Evolutionary conservation across 2,113 vertebrate genomes (phyloP), one percentile per base, ranked within the genome.

Genomic region (Chinchilla lanigera): DNA sequence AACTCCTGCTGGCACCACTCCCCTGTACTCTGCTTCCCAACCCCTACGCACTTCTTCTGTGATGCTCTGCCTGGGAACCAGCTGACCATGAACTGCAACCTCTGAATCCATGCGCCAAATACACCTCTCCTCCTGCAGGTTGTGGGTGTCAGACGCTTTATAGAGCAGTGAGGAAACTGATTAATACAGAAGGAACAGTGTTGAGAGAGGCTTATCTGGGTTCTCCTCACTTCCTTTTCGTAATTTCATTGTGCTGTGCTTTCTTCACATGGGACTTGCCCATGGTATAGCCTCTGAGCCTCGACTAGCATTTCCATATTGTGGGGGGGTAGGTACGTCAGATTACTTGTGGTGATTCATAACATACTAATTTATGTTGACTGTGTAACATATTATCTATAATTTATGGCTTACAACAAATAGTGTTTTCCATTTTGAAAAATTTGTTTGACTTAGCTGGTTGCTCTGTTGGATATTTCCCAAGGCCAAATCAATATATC

Each of bases 261-360:
- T 2, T 61, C 2, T 56, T 30, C 5, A 20, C 2, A 9, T 1
- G 14, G 30, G 2, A 4, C 4, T 54, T 35, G 19, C 22, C 12
- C 3, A 50, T 0, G 20, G 8, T 41, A 52, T 56, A 58, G 17
- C 20, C 10, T 90, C 1, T 77, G 78, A 5, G 1, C 22, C 7
- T 33, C 20, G 7, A 54, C 9, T 16, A 56, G 50, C 7, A 61
- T 95, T 47, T 87, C 9, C 17, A 14, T 41, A 10, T 5, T 4
- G 3, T 38, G 16, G 5, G 16, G 5, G 33, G 14, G 7, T 52
- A 11, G 24, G 9, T 16, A 73, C 20, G 7, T 60, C 16, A 80
- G 47, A 11, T 91, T 87, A 60, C 20, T 61, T 60, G 41, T 28
- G 47, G 0, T 13, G 16, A n/a, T 73, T 10, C 71, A 13, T 60